These are phyloP conservation scores for roundworm (Caenorhabditis elegans) DNA, from an alignment of 1,140 invertebrate genomes.

Conservation along the genomic window DNA sequence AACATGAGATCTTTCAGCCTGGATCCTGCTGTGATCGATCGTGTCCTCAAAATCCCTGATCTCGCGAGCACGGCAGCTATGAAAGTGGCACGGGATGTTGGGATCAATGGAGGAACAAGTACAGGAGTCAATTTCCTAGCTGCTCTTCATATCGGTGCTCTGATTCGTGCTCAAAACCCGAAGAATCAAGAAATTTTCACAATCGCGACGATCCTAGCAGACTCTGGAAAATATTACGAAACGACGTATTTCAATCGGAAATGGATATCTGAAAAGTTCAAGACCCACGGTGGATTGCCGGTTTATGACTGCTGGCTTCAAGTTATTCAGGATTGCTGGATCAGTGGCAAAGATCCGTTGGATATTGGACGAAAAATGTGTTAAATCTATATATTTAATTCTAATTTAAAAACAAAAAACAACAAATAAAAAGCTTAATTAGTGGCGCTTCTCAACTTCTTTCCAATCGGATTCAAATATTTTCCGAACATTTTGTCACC, in stretches of 20 bases:
- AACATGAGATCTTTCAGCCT: slow-evolving; percentile 39
- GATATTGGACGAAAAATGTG: not conserved
- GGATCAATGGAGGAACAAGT: slow-evolving; percentile 54
- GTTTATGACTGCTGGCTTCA: slow-evolving; percentile 52
- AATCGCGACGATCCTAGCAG: slow-evolving; percentile 51
- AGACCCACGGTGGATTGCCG: slow-evolving; percentile 48
- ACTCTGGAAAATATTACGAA: slow-evolving; percentile 49
- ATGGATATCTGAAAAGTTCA: slow-evolving; percentile 53
- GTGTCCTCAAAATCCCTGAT: slow-evolving; percentile 56
- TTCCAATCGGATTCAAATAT: slow-evolving; percentile 53
- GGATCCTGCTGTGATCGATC: slow-evolving; percentile 51
- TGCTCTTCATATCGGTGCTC: slow-evolving; percentile 49
- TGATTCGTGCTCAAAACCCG: not conserved
- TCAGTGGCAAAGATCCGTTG: not conserved
- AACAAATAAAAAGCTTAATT: not conserved
- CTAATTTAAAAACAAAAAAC: not conserved
- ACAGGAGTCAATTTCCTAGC: slow-evolving; percentile 58
- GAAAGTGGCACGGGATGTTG: slow-evolving; percentile 51
- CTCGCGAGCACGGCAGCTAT: slow-evolving; percentile 57
- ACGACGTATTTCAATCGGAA: slow-evolving; percentile 53
- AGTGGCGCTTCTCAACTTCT: slow-evolving; percentile 30
- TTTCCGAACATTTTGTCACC: slow-evolving; percentile 54
- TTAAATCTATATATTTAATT: not conserved
- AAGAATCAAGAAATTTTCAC: not conserved
- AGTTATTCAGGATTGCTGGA: slow-evolving; percentile 41